Evolutionary conservation across 2,888 invertebrate genomes (phyloP), one percentile per base, ranked within the genome.

Genomic region (Philereme transversata): DNA sequence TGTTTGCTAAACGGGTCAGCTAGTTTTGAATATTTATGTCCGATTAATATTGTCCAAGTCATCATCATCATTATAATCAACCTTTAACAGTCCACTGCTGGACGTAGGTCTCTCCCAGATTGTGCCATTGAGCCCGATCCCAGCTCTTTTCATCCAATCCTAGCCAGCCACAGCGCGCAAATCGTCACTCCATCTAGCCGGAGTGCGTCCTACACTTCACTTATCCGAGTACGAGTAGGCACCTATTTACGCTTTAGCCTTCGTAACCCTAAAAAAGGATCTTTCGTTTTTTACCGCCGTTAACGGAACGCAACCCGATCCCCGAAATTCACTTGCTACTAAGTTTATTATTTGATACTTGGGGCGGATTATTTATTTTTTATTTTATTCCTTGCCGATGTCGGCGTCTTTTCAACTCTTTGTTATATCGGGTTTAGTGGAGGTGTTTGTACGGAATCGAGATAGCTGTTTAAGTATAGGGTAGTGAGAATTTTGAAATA

Each of bases 311-410:
- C 86, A 91, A 92, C 87, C 88, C 88, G 90, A 91, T 90, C 87
- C 80, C 81, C 80, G 67, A 90, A 90, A 91, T 90, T 89, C 90
- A 92, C 91, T 91, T 91, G 91, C 91, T 90, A 90, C 91, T 87
- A 90, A 91, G 83, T 92, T 90, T 90, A 92, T 91, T 90, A 92
- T 92, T 90, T 88, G 91, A 90, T 92, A 90, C 90, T 88, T 74
- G 83, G 79, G 81, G 77, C 83, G 87, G 81, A 79, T 80, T 80
- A 86, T 90, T 65, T 87, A 79, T 82, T 83, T 78, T 83, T 80
- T 84, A 80, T 82, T 82, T 80, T 50, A 51, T 51, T 33, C 22
- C 44, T 77, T 72, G 82, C 77, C 78, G 74, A 79, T 50, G 87
- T 81, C 91, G 91, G 91, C 86, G 65, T 80, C 77, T 67, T 84